Conservation (phyloP, 2,888 invertebrate species). For the Agrilus cyanescens region DNA sequence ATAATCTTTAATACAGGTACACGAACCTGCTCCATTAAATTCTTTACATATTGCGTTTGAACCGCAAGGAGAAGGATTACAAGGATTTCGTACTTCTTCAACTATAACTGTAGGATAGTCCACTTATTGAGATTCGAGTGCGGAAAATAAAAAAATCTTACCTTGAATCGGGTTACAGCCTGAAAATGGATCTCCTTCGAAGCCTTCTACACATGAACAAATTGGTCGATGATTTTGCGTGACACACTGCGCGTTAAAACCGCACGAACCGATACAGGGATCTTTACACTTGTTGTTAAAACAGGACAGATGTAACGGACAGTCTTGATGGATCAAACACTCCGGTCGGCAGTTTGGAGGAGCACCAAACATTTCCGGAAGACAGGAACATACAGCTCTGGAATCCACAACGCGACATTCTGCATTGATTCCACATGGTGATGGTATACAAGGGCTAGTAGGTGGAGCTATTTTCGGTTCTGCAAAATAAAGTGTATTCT, state of each 20-base stretch:
- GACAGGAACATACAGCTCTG: slow-evolving; percentile 61
- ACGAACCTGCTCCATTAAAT: slow-evolving; percentile 62
- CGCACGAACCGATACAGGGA: slow-evolving; percentile 66
- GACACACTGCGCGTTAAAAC: slow-evolving; percentile 61
- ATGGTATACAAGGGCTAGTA: slow-evolving; percentile 56
- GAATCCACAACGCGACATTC: slow-evolving; percentile 52
- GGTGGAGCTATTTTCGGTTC: slow-evolving; percentile 28
- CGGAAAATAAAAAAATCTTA: slow-evolving; percentile 20
- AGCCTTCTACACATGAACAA: slow-evolving; percentile 62
- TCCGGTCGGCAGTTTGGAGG: slow-evolving; percentile 70
- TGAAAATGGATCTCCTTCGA: slow-evolving; percentile 68
- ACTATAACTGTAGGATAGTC: slow-evolving; percentile 24
- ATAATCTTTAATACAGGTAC: slow-evolving; percentile 61
- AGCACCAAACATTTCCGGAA: slow-evolving; percentile 61
- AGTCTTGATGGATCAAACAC: slow-evolving; percentile 68
- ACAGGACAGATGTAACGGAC: slow-evolving; percentile 62
- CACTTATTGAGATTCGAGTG: background rate
- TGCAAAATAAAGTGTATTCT: slow-evolving; percentile 9
- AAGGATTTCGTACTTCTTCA: slow-evolving; percentile 56
- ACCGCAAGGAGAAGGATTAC: slow-evolving; percentile 70
- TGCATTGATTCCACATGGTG: slow-evolving; percentile 59
- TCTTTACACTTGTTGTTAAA: slow-evolving; percentile 60
- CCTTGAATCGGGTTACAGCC: slow-evolving; percentile 50
- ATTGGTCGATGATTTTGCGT: slow-evolving; percentile 66
- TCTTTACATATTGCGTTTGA: slow-evolving; percentile 67